A percentile compares a stretch with the other conserved stretches of the same genome.
Evolutionary conservation across 2,797 vertebrate genomes (phyloP).

Genomic region (Galagoides demidoff): DNA sequence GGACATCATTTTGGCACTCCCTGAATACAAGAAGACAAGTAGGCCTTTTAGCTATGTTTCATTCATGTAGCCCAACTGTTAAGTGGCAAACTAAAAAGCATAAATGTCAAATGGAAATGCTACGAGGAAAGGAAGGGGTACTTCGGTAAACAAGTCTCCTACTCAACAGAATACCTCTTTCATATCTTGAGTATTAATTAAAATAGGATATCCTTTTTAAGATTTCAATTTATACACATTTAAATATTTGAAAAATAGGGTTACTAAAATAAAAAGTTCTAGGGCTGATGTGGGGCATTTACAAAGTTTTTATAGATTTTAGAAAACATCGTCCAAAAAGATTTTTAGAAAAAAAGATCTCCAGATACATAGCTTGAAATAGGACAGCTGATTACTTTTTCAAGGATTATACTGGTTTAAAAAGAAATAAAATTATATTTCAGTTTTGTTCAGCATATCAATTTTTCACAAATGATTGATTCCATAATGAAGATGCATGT

Average conservation of each 20-base stretch:
- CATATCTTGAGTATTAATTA: not conserved
- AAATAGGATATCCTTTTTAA: not conserved
- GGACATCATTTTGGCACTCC: not conserved
- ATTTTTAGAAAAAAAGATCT: constrained; percentile 11
- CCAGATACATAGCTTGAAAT: not conserved
- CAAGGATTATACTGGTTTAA: constrained; percentile 43
- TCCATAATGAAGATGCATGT: constrained; percentile 59
- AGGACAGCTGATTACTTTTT: constrained; percentile 33
- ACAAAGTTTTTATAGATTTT: constrained; percentile 17
- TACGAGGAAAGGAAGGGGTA: not conserved
- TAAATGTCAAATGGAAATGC: constrained; percentile 31
- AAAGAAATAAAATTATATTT: constrained; percentile 58
- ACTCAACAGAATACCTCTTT: constrained; percentile 31
- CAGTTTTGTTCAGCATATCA: constrained; percentile 65
- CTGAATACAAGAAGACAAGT: constrained; percentile 7
- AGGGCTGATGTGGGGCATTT: not conserved
- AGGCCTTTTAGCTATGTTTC: constrained; percentile 41
- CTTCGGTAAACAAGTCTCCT: not conserved
- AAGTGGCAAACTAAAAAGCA: constrained; percentile 24
- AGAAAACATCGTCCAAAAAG: not conserved
- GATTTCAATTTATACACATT: constrained; percentile 20
- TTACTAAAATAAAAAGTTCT: not conserved
- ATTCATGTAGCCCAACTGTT: constrained; percentile 40
- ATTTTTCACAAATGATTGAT: constrained; percentile 78
- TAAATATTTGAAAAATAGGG: constrained; percentile 20